These are phyloP conservation scores for Zaprionus tsacasi DNA, from an alignment of 1,140 invertebrate species.

Conservation along the genomic window DNA sequence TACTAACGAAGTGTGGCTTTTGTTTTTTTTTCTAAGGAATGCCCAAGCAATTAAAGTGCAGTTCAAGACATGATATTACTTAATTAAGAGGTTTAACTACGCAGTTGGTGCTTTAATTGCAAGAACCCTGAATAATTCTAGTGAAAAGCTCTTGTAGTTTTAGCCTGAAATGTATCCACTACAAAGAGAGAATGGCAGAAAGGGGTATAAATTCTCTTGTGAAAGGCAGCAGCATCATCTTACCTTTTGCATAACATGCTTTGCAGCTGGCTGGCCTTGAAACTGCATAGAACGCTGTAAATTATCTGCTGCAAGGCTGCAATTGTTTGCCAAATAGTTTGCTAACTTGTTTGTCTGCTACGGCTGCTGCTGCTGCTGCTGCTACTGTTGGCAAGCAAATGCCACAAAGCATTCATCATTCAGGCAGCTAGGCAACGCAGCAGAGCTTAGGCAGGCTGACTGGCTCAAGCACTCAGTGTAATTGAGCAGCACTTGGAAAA, in stretches of 20 bases:
- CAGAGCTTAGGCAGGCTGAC: conserved; percentile 12
- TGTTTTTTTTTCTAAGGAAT: neutral
- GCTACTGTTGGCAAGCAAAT: conserved; percentile 30
- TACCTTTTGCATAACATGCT: conserved; percentile 27
- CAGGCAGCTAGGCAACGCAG: neutral
- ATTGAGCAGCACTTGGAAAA: conserved; percentile 78
- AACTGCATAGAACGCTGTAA: conserved; percentile 30
- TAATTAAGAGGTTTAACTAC: neutral
- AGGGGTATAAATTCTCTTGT: neutral
- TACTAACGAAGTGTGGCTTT: neutral
- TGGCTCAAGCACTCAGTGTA: conserved; percentile 70
- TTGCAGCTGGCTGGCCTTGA: conserved; percentile 35
- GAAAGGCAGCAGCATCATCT: conserved; percentile 1
- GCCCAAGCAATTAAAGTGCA: neutral
- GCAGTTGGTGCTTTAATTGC: no score
- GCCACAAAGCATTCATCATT: conserved; percentile 49
- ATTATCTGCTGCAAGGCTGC: conserved; percentile 28
- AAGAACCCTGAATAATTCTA: no score
- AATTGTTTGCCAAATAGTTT: conserved; percentile 55
- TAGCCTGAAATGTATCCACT: neutral
- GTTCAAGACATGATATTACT: neutral
- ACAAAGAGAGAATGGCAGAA: neutral
- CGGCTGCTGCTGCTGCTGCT: no score
- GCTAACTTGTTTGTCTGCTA: conserved; percentile 17
- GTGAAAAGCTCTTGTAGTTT: neutral